Evolutionary conservation across 2,113 vertebrate species (phyloP), one percentile per base, ranked within the genome.

Genomic region (Coreoperca whiteheadi): DNA sequence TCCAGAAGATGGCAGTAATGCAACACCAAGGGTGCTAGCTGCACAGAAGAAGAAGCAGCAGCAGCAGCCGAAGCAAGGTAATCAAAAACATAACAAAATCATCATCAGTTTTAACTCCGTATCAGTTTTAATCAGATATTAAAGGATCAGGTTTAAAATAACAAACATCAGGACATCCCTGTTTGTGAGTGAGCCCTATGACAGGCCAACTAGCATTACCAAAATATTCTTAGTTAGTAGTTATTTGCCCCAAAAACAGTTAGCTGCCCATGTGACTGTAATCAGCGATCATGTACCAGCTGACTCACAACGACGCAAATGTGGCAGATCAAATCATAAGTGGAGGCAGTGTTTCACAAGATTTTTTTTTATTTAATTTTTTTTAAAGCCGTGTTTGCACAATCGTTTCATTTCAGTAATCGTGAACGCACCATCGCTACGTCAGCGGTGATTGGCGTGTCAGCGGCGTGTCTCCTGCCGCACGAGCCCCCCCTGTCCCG

Each of bases 391-490:
- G 12, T 25, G 4, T 34, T 9, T 43, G 5, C 10, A 56, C 4
- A 16, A 14, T 5, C 2, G 14, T 28, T 30, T 1, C 51, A 43
- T 39, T 56, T 10, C 25, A 0, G 1, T 21, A 18, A 21, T 16
- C 0, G 0, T 41, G 57, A 91, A 91, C 28, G 71, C 80, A 71
- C 16, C 87, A 18, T 68, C 5, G 18, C 25, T 18, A 50, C 37
- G 21, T 32, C 4, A 20, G 9, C 37, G 65, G 0, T 87, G 88
- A 92, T 90, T 92, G 93, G 91, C 37, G n/a, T 81, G n/a, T 15
- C 12, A 78, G n/a, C 53, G 6, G 16, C 54, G 18, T 1, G 63
- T 54, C 83, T 63, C 86, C 84, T 37, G 75, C 73, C 18, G 4
- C 23, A 32, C 79, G 18, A n/a, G 0, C 30, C 23, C 60, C 23